Conservation (phyloP, 2,113 vertebrate species). For the Xiphophorus maculatus region DNA sequence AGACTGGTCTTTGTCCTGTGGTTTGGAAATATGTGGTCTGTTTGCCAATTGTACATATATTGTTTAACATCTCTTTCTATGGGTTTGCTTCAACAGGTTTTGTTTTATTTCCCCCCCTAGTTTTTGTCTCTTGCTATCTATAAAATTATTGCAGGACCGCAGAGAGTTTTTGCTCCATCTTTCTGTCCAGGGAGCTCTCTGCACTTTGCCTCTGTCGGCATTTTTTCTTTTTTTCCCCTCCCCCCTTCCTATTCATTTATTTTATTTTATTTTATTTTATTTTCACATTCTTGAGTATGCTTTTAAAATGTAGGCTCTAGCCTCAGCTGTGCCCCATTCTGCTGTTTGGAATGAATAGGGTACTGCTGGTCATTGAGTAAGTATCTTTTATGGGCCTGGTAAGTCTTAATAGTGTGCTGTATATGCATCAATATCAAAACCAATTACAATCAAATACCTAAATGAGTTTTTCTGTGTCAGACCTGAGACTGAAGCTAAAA, state of each 20-base stretch:
- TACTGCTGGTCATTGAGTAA: conserved; percentile 91
- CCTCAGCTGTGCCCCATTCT: conserved; percentile 89
- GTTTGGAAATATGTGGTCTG: conserved; percentile 87
- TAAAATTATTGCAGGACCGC: conserved; percentile 72
- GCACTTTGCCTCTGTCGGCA: conserved; percentile 69
- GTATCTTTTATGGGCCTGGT: conserved; percentile 91
- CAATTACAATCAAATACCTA: conserved; percentile 70
- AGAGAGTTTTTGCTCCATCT: conserved; percentile 66
- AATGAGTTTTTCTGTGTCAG: conserved; percentile 88
- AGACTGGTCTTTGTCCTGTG: conserved; percentile 83
- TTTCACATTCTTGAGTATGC: conserved; percentile 85
- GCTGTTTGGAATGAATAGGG: conserved; percentile 92
- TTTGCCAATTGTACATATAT: conserved; percentile 75
- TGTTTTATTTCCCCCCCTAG: conserved; percentile 55
- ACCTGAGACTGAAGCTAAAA: conserved; percentile 75
- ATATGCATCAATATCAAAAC: conserved; percentile 77
- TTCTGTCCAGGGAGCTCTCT: conserved; percentile 71
- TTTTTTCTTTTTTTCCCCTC: conserved; percentile 45
- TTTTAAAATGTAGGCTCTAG: conserved; percentile 90
- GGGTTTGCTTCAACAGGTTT: conserved; percentile 79
- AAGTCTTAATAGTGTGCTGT: conserved; percentile 88
- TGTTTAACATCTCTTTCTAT: conserved; percentile 78
- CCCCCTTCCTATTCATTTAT: too few relatives aligned
- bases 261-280: conserved; percentile 40
- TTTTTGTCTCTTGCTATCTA: conserved; percentile 76